These are phyloP conservation scores for Chrysolophus pictus DNA, from an alignment of 2,797 vertebrate genomes.

Conservation along the genomic window DNA sequence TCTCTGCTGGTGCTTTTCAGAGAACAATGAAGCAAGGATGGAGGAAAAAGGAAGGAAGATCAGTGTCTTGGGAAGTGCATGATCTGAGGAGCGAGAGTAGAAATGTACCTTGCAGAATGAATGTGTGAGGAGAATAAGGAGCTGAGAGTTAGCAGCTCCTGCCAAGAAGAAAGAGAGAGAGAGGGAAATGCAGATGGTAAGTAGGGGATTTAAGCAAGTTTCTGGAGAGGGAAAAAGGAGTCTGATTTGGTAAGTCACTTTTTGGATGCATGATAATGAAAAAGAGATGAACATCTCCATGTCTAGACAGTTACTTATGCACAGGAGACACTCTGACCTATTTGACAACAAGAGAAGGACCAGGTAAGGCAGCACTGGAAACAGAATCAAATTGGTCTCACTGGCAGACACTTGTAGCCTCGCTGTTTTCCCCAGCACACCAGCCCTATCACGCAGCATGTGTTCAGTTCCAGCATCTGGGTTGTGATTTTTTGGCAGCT, in stretches of 20 bases:
- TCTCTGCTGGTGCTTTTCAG: background rate
- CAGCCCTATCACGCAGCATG: constrained; percentile 36
- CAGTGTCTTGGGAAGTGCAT: background rate
- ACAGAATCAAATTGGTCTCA: background rate
- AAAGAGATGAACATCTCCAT: background rate
- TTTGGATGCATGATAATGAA: background rate
- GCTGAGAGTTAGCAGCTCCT: background rate
- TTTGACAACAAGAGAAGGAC: background rate
- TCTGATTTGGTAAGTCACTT: background rate
- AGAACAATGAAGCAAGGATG: background rate
- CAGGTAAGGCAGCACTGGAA: background rate
- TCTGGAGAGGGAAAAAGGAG: background rate
- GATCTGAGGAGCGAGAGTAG: background rate
- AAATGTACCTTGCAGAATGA: constrained; percentile 24
- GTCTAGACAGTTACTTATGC: background rate
- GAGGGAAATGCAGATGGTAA: background rate
- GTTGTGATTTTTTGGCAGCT: constrained; percentile 59
- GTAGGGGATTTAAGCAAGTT: background rate
- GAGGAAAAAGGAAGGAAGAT: constrained; percentile 11
- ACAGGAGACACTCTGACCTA: background rate
- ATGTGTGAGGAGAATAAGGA: background rate
- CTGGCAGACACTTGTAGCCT: constrained; percentile 24
- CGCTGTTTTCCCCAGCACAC: constrained; percentile 37
- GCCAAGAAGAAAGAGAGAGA: background rate
- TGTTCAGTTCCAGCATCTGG: constrained; percentile 62